Conservation (phyloP, 2,888 invertebrate species). For the Nudaria mundana region DNA sequence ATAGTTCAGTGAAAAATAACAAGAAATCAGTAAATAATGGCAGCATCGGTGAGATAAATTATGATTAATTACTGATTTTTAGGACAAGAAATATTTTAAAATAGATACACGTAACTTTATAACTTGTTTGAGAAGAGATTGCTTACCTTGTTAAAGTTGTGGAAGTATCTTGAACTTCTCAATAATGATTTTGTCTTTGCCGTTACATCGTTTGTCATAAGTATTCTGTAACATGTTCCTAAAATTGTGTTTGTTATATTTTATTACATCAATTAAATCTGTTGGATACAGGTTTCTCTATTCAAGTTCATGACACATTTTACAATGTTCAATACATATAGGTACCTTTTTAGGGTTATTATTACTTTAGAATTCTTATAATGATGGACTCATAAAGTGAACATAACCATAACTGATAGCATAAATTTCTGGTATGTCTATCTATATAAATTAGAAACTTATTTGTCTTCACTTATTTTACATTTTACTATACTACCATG, state of each 20-base stretch:
- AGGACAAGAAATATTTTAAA: not conserved
- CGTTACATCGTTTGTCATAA: not conserved
- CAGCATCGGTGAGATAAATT: constrained; percentile 54
- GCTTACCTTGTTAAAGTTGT: constrained; percentile 19
- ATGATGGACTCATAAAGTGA: too few relatives aligned
- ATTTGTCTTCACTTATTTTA: too few relatives aligned
- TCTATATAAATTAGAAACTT: too few relatives aligned
- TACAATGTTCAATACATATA: too few relatives aligned
- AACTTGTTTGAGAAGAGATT: constrained; percentile 12
- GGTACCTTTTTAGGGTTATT: too few relatives aligned
- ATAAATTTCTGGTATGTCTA: too few relatives aligned
- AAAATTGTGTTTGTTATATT: not conserved
- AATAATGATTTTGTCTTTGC: constrained; percentile 4
- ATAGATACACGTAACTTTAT: not conserved
- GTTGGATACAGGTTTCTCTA: not conserved
- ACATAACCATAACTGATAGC: too few relatives aligned
- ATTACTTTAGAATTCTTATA: too few relatives aligned
- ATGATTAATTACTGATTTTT: not conserved
- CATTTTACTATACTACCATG: too few relatives aligned
- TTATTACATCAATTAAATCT: not conserved
- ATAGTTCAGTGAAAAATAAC: constrained; percentile 64
- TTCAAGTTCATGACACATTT: not conserved
- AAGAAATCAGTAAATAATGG: constrained; percentile 59
- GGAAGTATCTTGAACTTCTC: constrained; percentile 15
- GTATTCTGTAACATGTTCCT: not conserved